Evolutionary conservation across 2,888 invertebrate species (phyloP).

Genomic region (Meteorus cinctellus): DNA sequence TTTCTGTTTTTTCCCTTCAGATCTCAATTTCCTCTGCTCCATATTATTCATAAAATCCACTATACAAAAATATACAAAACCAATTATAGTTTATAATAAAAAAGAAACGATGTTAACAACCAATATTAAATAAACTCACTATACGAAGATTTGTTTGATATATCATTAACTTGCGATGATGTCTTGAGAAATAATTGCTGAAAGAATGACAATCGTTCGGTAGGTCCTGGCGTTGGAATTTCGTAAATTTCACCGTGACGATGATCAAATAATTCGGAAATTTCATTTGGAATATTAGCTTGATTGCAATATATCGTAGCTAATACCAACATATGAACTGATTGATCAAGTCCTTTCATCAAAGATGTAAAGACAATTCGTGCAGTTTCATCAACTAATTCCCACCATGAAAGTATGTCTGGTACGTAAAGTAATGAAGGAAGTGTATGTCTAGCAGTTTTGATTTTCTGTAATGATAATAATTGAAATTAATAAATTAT

Average conservation of each 20-base stretch:
- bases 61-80: constrained; percentile 36
- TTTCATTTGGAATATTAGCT: constrained; percentile 63
- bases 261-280: constrained; percentile 62
- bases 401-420: constrained; percentile 70
- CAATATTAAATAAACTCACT: constrained; percentile 51
- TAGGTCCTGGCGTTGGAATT: constrained; percentile 55
- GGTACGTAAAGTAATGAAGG: constrained; percentile 75
- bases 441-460: constrained; percentile 82
- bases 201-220: constrained; percentile 64
- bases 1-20: constrained; percentile 53
- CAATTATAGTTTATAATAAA: not conserved
- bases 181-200: constrained; percentile 61
- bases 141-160: constrained; percentile 63
- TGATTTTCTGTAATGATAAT: constrained; percentile 79
- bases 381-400: constrained; percentile 68
- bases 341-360: constrained; percentile 65
- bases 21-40: constrained; percentile 49
- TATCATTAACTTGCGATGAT: constrained; percentile 51
- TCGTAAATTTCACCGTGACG: constrained; percentile 65
- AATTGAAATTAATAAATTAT: constrained; percentile 13
- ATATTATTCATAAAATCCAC: constrained; percentile 54
- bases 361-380: constrained; percentile 67
- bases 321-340: constrained; percentile 66
- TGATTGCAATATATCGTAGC: constrained; percentile 62
- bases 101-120: not conserved